These are phyloP conservation scores for Drosophila subpulchrella DNA, from an alignment of 1,140 invertebrate genomes.

Conservation along the genomic window DNA sequence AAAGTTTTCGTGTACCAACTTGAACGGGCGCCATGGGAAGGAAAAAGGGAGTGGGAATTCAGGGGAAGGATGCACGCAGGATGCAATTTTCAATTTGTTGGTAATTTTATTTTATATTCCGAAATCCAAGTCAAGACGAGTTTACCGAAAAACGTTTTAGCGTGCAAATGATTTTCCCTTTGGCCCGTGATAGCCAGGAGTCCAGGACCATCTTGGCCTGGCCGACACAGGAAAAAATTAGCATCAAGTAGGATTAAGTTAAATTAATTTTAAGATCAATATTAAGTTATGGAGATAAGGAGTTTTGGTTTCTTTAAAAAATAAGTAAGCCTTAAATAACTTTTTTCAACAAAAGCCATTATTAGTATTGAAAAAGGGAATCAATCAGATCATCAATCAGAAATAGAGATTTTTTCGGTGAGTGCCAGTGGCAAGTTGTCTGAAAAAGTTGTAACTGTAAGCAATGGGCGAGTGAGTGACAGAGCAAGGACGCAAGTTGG, in stretches of 20 bases:
- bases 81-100: conserved; percentile 82
- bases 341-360: background rate
- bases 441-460: conserved; percentile 70
- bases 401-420: conserved; percentile 5
- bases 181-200: conserved; percentile 34
- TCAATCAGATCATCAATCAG: no score
- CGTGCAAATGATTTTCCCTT: conserved; percentile 81
- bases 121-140: conserved; percentile 80
- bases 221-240: conserved; percentile 10
- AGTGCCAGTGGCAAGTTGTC: conserved; percentile 11
- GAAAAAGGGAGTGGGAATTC: background rate
- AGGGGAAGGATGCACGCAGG: conserved; percentile 61
- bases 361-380: background rate
- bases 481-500: conserved; percentile 20
- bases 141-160: conserved; percentile 83
- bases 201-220: conserved; percentile 11
- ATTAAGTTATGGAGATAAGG: background rate
- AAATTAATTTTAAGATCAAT: background rate
- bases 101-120: conserved; percentile 82
- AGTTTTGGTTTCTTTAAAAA: background rate
- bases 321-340: background rate
- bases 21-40: conserved; percentile 10
- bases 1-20: conserved; percentile 68
- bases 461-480: conserved; percentile 54
- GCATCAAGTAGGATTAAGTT: background rate